Evolutionary conservation across 2,888 invertebrate genomes (phyloP), one percentile per base, ranked within the genome.

Genomic region (Aspidiotus rigidus): DNA sequence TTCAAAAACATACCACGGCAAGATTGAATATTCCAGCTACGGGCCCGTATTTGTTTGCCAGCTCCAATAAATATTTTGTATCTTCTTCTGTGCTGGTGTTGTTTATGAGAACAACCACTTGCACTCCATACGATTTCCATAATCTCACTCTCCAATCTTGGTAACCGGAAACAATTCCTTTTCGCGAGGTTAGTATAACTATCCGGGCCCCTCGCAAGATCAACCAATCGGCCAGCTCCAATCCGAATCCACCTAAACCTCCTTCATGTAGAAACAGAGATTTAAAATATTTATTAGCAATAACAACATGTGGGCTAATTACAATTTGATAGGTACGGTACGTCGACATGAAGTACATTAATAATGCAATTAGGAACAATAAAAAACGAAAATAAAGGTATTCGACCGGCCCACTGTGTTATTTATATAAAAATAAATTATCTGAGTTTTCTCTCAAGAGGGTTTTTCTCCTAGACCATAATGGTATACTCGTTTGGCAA

Each of bases 11-110:
- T 73, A 84, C 84, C 74, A 92, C 92, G 7, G 94, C 95, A 72
- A 95, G 81, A 77, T 96, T 93, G 80, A 94, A 95, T 62, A 96
- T 86, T 39, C 88, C 93, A 17, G 87, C 88, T 11, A 95, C 84
- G 1, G 84, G 84, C 0, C 86, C 90, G 73, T 88, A 77, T 0
- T 80, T 74, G 41, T 78, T 78, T 0, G 89, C 85, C 75, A 84
- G 82, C 64, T 81, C 79, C 0, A 95, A 76, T 72, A 94, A 82
- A n/a, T 80, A 76, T 64, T 81, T 81, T 71, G 91, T 90, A 0
- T 91, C 91, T 7, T 82, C 77, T 61, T 81, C 79, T 0, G 85
- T 86, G 0, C 87, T 84, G 7, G 89, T 83, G 76, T 94, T 88
- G 10, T 83, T 82, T 0, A 84, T 86, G 1, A 87, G 86, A 0